phyloP scores from a whole-genome alignment of 2,888 invertebrate genomes.

The Ptychoptera contaminata region DNA sequence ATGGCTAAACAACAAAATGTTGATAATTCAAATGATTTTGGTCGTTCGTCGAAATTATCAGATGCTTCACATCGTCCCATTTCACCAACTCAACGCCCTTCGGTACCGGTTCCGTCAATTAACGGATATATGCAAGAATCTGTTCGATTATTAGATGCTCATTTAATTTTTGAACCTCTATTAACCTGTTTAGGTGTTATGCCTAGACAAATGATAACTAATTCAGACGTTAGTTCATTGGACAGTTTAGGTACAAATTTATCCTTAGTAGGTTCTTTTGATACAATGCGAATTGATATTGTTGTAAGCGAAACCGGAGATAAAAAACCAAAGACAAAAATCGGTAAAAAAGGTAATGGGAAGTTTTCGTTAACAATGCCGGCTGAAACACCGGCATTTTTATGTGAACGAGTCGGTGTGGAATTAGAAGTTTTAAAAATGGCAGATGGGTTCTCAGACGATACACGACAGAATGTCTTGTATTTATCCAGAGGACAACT shows the following conservation, averaged over 20 bases:
- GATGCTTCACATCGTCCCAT: not conserved
- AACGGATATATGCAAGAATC: constrained; percentile 46
- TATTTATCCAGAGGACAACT: constrained; percentile 76
- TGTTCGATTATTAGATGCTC: constrained; percentile 74
- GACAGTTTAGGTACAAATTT: constrained; percentile 81
- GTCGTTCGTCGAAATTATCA: constrained; percentile 13
- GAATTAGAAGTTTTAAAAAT: constrained; percentile 81
- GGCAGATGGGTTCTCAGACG: constrained; percentile 77
- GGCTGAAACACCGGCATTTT: constrained; percentile 72
- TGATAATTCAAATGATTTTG: not conserved
- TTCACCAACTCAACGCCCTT: not conserved
- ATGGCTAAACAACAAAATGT: constrained; percentile 75
- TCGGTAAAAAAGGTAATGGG: constrained; percentile 20
- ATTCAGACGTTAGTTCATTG: constrained; percentile 48
- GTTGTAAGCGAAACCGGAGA: constrained; percentile 75
- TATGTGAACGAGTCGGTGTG: constrained; percentile 80
- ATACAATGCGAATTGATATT: constrained; percentile 81
- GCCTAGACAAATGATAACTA: constrained; percentile 61
- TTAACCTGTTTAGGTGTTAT: constrained; percentile 78
- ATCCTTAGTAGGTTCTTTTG: constrained; percentile 69
- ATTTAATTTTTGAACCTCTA: constrained; percentile 85
- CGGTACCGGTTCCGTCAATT: constrained; percentile 6
- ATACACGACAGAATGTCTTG: constrained; percentile 68
- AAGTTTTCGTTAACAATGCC: constrained; percentile 31
- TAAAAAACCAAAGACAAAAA: constrained; percentile 34